These are phyloP conservation scores for Bruchidius siliquastri DNA, from an alignment of 2,888 invertebrate genomes.

Conservation along the genomic window DNA sequence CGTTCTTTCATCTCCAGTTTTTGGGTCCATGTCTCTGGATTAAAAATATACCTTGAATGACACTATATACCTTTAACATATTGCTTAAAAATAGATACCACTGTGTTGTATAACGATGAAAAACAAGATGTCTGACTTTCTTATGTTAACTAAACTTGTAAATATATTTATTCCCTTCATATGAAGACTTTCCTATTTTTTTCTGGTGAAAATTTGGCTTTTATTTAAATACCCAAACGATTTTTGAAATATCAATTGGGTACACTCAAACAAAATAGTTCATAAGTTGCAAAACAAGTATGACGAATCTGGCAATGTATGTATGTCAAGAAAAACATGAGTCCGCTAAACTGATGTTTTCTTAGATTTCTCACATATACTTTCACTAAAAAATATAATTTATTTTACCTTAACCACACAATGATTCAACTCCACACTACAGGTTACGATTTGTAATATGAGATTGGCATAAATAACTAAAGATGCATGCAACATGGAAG, in stretches of 20 bases:
- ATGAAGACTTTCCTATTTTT: constrained; percentile 2
- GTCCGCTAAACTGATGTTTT: background rate
- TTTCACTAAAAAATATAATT: background rate
- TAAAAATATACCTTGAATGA: constrained; percentile 36
- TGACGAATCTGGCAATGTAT: background rate
- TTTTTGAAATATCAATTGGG: background rate
- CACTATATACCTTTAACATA: constrained; percentile 30
- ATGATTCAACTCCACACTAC: background rate
- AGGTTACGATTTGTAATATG: background rate
- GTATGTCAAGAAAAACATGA: background rate
- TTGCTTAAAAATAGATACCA: constrained; percentile 43
- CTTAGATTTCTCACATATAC: background rate
- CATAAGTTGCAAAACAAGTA: constrained; percentile 12
- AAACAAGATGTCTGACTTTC: constrained; percentile 43
- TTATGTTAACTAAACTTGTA: constrained; percentile 34
- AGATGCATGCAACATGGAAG: constrained; percentile 34
- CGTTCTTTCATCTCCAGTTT: constrained; percentile 38
- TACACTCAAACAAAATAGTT: background rate
- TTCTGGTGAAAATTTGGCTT: background rate
- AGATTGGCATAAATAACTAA: background rate
- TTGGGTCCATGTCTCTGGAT: constrained; percentile 40
- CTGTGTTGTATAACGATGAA: constrained; percentile 44
- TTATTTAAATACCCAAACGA: background rate
- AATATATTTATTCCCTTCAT: constrained; percentile 7
- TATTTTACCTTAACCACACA: background rate